Percentiles rank a stretch among this genome's conserved stretches.
phyloP scores from a whole-genome alignment of 2,797 vertebrate genomes.

The Decapterus maruadsi region DNA sequence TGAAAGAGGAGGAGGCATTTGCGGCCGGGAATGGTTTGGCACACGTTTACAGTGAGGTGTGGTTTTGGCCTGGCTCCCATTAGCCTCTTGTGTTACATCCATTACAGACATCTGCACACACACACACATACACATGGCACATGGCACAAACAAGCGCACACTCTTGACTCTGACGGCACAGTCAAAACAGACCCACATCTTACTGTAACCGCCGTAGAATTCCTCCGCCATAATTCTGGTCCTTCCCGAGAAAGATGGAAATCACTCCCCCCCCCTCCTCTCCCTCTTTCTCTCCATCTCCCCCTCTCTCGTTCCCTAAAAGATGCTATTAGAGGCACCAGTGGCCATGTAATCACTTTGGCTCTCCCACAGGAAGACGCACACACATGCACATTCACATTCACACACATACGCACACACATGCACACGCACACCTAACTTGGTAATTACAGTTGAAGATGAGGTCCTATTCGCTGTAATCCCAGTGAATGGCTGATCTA shows the following conservation, averaged over 20 bases:
- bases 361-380: constrained; percentile 74
- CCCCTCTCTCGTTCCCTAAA: constrained; percentile 56
- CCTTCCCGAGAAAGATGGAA: constrained; percentile 70
- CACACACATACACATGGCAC: not conserved
- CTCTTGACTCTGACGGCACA: constrained; percentile 48
- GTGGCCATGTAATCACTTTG: constrained; percentile 85
- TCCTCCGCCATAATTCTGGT: constrained; percentile 62
- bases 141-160: constrained; percentile 16
- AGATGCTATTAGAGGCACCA: constrained; percentile 86
- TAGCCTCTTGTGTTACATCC: constrained; percentile 73
- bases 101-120: constrained; percentile 67
- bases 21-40: constrained; percentile 70
- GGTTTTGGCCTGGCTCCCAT: constrained; percentile 74
- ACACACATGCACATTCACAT: constrained; percentile 13
- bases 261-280: constrained; percentile 57
- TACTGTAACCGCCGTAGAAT: constrained; percentile 60
- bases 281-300: constrained; percentile 11
- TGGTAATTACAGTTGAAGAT: constrained; percentile 77
- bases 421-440: constrained; percentile 47
- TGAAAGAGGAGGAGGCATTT: constrained; percentile 52
- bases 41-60: constrained; percentile 63
- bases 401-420: constrained; percentile 3
- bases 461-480: constrained; percentile 66
- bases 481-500: constrained; percentile 62
- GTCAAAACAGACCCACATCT: constrained; percentile 69